Evolutionary conservation across 2,113 vertebrate genomes (phyloP).

Genomic region (Brachypteracias leptosomus): DNA sequence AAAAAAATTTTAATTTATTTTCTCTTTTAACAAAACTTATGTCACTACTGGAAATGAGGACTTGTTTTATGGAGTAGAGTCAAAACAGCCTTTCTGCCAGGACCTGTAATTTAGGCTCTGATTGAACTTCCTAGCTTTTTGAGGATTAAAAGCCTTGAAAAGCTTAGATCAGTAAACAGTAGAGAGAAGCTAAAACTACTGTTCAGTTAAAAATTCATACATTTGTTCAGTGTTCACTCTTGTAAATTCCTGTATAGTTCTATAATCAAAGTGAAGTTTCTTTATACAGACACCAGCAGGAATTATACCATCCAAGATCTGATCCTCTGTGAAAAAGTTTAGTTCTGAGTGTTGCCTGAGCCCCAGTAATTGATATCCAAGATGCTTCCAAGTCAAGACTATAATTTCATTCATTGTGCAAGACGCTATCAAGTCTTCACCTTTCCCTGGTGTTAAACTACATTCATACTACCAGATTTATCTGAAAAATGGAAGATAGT

Average conservation of each 20-base stretch:
- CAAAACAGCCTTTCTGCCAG: not conserved
- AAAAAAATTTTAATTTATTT: too few relatives aligned
- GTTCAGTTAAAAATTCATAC: not conserved
- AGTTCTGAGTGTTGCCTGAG: not conserved
- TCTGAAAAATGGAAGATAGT: not conserved
- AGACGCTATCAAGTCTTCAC: not conserved
- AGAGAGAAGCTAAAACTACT: not conserved
- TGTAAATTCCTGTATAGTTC: not conserved
- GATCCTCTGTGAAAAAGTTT: not conserved
- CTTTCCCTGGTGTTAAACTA: not conserved
- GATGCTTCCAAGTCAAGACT: not conserved
- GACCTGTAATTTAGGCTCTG: not conserved
- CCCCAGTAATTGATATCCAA: not conserved
- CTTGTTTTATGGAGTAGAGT: not conserved
- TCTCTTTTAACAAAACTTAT: not conserved
- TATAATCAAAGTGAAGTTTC: not conserved
- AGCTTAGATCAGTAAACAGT: not conserved
- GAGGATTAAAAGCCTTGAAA: not conserved
- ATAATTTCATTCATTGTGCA: not conserved
- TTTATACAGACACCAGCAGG: not conserved
- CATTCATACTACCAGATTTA: not conserved
- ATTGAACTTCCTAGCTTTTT: not conserved
- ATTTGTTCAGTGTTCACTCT: not conserved
- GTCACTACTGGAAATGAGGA: not conserved
- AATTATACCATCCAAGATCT: not conserved